Conservation (phyloP, 2,113 vertebrate genomes). For the Falcunculus frontatus region DNA sequence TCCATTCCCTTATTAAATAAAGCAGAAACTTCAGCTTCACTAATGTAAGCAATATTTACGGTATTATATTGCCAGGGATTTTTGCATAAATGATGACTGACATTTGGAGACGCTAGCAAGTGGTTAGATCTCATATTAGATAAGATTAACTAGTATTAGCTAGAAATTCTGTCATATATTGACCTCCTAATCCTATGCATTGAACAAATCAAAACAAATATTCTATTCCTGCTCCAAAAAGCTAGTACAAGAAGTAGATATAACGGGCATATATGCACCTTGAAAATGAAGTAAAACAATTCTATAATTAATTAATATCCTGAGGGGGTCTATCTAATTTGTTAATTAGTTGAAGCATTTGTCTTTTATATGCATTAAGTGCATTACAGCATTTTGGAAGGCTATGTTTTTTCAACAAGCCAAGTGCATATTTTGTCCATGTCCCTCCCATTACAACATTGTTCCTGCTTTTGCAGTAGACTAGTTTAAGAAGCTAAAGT, state of each 20-base stretch:
- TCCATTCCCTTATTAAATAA: background rate
- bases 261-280: background rate
- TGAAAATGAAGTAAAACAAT: background rate
- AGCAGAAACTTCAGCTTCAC: background rate
- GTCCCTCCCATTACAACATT: background rate
- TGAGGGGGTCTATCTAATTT: background rate
- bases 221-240: background rate
- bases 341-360: background rate
- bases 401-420: background rate
- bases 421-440: rapidly evolving
- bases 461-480: background rate
- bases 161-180: background rate
- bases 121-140: background rate
- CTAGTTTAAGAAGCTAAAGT: background rate
- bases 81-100: background rate
- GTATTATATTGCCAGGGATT: background rate
- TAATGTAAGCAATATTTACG: background rate
- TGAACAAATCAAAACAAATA: background rate
- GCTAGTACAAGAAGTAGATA: background rate
- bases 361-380: background rate
- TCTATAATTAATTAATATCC: background rate
- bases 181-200: background rate
- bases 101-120: background rate
- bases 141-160: background rate
- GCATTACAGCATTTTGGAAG: background rate